Conservation (phyloP, 2,113 vertebrate genomes). For the Narcine bancroftii region DNA sequence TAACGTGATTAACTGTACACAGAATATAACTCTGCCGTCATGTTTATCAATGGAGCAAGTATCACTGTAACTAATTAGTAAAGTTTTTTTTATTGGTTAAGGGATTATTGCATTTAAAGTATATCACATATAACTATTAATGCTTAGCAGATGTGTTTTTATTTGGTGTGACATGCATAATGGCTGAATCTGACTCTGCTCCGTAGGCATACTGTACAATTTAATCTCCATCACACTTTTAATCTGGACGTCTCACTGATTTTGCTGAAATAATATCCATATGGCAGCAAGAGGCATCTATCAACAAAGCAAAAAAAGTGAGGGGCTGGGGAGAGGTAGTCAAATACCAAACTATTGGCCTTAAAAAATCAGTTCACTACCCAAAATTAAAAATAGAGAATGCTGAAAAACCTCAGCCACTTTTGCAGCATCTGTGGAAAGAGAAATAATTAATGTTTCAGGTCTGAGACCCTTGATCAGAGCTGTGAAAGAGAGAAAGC, state of each 20-base stretch:
- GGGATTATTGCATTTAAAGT: background rate
- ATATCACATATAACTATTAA: background rate
- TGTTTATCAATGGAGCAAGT: background rate
- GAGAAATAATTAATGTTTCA: too few species aligned
- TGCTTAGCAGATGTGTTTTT: background rate
- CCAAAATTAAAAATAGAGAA: too few species aligned
- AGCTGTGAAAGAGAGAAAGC: too few species aligned
- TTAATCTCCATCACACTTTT: background rate
- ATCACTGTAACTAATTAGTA: background rate
- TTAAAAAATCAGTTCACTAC: background rate
- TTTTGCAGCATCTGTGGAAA: too few species aligned
- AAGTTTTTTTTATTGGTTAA: slow-evolving; percentile 11
- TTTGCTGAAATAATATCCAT: background rate
- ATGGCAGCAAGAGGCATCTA: background rate
- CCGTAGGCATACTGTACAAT: background rate
- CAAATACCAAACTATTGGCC: background rate
- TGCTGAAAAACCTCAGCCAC: too few species aligned
- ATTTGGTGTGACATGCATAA: background rate
- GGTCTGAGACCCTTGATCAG: too few species aligned
- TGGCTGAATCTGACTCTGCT: background rate
- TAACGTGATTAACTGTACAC: background rate
- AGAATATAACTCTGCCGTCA: background rate
- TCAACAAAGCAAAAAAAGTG: background rate
- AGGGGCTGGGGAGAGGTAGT: background rate
- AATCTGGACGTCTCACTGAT: background rate